Evolutionary conservation across 2,797 vertebrate species (phyloP).

Genomic region (Bucorvus abyssinicus): DNA sequence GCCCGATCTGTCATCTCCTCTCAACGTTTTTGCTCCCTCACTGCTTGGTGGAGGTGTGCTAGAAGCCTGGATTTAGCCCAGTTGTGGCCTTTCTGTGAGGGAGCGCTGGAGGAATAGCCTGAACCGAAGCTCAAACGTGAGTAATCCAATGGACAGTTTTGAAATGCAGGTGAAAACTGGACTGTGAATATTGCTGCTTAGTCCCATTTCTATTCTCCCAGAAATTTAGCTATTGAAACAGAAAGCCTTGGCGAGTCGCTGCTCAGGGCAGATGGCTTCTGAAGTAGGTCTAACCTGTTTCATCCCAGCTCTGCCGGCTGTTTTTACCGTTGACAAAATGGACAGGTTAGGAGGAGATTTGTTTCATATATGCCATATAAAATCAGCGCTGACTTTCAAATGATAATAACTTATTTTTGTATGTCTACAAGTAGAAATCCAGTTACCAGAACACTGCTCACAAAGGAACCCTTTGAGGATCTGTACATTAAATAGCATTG

Average conservation of each 20-base stretch:
- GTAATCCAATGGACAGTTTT: not conserved
- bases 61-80: not conserved
- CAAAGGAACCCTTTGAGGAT: not conserved
- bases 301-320: not conserved
- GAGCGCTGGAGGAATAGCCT: not conserved
- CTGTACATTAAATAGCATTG: not conserved
- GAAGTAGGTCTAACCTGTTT: not conserved
- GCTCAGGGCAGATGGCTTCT: not conserved
- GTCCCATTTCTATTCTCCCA: not conserved
- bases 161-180: not conserved
- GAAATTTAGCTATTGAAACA: not conserved
- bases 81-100: not conserved
- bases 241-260: not conserved
- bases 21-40: not conserved
- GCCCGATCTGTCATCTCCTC: not conserved
- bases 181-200: not conserved
- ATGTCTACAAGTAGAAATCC: not conserved
- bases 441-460: not conserved
- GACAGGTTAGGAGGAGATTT: not conserved
- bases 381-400: not conserved
- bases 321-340: not conserved
- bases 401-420: not conserved
- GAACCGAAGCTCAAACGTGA: not conserved
- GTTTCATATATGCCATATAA: not conserved
- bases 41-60: not conserved